Conservation (phyloP, 2,888 invertebrate species). For the Erebia palarica region DNA sequence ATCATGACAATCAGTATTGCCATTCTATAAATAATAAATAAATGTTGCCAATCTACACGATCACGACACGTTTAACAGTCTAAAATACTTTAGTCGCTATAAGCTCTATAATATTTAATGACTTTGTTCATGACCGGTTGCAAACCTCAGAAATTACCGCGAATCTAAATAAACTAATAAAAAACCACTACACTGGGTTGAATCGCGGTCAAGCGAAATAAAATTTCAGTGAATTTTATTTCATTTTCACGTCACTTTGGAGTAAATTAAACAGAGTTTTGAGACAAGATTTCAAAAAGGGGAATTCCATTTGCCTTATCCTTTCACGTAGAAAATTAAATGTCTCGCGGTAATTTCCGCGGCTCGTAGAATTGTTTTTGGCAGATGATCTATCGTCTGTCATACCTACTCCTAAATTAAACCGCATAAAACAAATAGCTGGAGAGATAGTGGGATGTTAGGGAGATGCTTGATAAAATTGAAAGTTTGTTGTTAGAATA, state of each 20-base stretch:
- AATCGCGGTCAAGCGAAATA: background rate
- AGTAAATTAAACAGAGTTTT: constrained; percentile 42
- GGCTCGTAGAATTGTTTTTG: constrained; percentile 67
- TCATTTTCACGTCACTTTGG: background rate
- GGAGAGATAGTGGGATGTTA: background rate
- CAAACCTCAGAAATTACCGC: no score
- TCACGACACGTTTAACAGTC: no score
- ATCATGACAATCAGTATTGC: no score
- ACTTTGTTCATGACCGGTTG: no score
- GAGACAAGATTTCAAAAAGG: constrained; percentile 55
- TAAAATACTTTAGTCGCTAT: no score
- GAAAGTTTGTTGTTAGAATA: background rate
- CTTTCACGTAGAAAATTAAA: constrained; percentile 82
- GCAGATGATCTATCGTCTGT: constrained; percentile 70
- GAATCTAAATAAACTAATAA: background rate
- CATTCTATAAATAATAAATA: no score
- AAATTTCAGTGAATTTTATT: background rate
- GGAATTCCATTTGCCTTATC: constrained; percentile 76
- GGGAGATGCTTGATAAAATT: background rate
- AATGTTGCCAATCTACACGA: no score
- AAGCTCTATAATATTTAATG: no score
- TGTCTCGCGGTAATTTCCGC: constrained; percentile 78
- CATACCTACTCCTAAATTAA: constrained; percentile 43
- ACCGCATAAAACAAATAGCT: constrained; percentile 44
- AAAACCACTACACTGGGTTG: background rate